Evolutionary conservation across 2,888 invertebrate species (phyloP), one percentile per base, ranked within the genome.

Genomic region (Epirrhoe tristata): DNA sequence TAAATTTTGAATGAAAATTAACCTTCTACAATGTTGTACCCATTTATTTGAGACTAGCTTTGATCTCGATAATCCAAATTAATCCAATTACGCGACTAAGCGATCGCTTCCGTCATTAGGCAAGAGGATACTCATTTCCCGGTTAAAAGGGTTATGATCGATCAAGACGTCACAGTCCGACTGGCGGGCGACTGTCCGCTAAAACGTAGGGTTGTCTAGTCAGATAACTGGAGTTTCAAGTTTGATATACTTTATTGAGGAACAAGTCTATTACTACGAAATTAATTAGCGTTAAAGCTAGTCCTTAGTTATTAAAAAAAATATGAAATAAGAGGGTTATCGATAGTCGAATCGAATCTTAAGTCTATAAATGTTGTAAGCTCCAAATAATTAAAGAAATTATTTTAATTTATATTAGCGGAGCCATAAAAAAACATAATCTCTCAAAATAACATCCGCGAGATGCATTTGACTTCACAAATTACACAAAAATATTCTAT

Each of bases 81-180:
- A 67, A 65, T 52, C 58, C 60, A 70, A 59, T 70, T 61, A 67
- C 16, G 16, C 51, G 39, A 51, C 63, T 55, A 70, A 61, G 55
- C 62, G 52, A 67, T 65, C 52, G 62, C 60, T 66, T 63, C 66
- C 63, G 63, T 60, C 69, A 63, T 63, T 63, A 63, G 57, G 64
- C 64, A 68, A 65, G 59, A 75, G 73, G 70, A 76, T 74, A 72
- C 64, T 73, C 75, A 73, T 78, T 79, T 73, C 75, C 71, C 75
- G 69, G 77, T 79, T 82, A 82, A 83, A 84, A 83, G 83, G 82
- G 83, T 80, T 81, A 77, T 80, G 81, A 85, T 84, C 81, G 83
- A 85, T 85, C 82, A 84, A 84, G 81, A 79, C 79, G 79, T 82
- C 79, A 77, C 36, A 43, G 63, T 63, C 67, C 73, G 68, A 66